A percentile compares a stretch with the other conserved stretches of the same genome.
Conservation (phyloP, 2,797 vertebrate species). For the Scarus forsteni region DNA sequence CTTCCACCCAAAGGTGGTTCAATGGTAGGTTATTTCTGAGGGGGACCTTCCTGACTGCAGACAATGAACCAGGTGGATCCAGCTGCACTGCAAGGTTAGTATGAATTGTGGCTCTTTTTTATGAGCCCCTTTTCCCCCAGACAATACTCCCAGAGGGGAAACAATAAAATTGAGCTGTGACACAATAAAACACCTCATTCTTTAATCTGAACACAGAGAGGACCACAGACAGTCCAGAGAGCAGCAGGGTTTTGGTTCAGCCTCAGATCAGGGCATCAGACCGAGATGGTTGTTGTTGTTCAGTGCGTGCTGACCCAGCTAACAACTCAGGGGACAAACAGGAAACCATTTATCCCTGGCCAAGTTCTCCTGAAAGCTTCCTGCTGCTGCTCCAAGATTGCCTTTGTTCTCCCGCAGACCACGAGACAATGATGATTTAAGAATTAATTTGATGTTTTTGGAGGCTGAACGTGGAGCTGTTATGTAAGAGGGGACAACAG, state of each 20-base stretch:
- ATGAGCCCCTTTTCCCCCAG: conserved; percentile 18
- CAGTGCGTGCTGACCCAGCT: conserved; percentile 63
- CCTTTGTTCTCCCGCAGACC: conserved; percentile 59
- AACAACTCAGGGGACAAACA: conserved; percentile 66
- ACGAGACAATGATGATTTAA: conserved; percentile 60
- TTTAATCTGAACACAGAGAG: conserved; percentile 16
- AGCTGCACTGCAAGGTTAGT: too few relatives aligned
- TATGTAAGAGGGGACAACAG: conserved; percentile 48
- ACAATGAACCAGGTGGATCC: too few relatives aligned
- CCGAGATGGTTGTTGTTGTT: conserved; percentile 43
- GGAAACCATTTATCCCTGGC: conserved; percentile 75
- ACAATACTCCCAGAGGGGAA: conserved; percentile 17
- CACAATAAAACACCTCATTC: conserved; percentile 5
- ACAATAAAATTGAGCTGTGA: conserved; percentile 34
- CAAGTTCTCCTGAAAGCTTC: conserved; percentile 61
- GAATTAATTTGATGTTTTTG: conserved; percentile 58
- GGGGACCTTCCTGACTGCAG: too few relatives aligned
- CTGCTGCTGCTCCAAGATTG: conserved; percentile 56
- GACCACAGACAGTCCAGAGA: conserved; percentile 20
- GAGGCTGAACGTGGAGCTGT: conserved; percentile 36
- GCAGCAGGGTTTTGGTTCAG: conserved; percentile 32
- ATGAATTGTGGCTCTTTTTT: conserved; percentile 7
- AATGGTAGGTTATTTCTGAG: too few relatives aligned
- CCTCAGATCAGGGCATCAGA: conserved; percentile 35
- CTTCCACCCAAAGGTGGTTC: too few relatives aligned